Evolutionary conservation across 2,113 vertebrate genomes (phyloP), one percentile per base, ranked within the genome.

Genomic region (Perccottus glenii): DNA sequence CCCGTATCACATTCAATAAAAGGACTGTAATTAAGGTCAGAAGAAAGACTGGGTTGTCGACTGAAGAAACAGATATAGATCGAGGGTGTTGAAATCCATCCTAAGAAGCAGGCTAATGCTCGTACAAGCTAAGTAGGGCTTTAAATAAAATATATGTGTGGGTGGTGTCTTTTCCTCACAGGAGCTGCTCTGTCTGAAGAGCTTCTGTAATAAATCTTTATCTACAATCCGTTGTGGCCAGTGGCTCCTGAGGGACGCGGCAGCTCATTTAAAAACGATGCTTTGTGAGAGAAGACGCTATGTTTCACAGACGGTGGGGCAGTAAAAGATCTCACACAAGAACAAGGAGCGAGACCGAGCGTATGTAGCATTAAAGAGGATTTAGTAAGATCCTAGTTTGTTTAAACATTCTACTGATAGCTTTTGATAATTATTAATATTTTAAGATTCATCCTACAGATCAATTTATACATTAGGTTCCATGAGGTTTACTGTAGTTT

Each of bases 201-300:
- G 77, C 47, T 51, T 64, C 66, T 62, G 66, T 81, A 84, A 85
- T 86, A 87, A 84, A 89, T 89, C 80, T 83, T 84, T 77, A 85
- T 85, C 87, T 84, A n/a, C 75, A 82, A 83, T 83, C 76, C 75
- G 73, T 86, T 87, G 84, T 81, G 68, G 68, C 76, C 45, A 73
- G 69, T 48, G 65, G 73, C 68, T 84, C 79, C 68, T 80, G 58
- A 44, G 80, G 82, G 82, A 77, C 40, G 3, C 47, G 0, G 60
- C 53, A 3, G 71, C 74, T 73, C 46, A 11, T 77, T 75, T 78
- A 59, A 36, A 78, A 51, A 60, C 4, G 2, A 35, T 5, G 50
- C 78, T 68, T 81, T 77, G 74, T 67, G 55, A 63, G 74, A 75
- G 50, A 1, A 11, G 53, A 42, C 11, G 0, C 9, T 27, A 2